These are phyloP conservation scores for Drosophila repletoides DNA, from an alignment of 1,140 invertebrate species.

Conservation along the genomic window DNA sequence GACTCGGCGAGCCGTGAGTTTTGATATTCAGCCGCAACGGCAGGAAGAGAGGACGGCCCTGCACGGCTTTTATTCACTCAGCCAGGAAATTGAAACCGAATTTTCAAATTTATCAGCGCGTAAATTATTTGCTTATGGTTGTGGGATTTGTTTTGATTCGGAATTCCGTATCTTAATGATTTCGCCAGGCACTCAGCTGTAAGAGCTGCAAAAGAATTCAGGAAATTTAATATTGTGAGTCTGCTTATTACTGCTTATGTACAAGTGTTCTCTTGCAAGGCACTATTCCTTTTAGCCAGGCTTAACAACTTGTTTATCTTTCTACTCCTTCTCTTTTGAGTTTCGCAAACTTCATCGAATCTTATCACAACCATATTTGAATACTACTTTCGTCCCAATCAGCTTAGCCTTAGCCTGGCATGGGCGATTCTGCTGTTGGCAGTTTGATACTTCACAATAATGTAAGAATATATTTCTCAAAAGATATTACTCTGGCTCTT, in stretches of 20 bases:
- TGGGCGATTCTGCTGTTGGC: background rate
- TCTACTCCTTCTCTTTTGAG: background rate
- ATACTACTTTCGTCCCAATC: background rate
- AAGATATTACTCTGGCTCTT: too few relatives aligned
- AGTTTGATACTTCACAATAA: conserved; percentile 12
- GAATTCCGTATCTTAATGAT: conserved; percentile 4
- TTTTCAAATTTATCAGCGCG: conserved; percentile 25
- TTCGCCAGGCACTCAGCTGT: conserved; percentile 1
- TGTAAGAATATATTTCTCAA: too few relatives aligned
- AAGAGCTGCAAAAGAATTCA: background rate
- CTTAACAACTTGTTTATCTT: background rate
- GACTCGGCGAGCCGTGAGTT: conserved; percentile 17
- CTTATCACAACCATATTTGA: conserved; percentile 1
- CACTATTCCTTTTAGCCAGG: too few relatives aligned
- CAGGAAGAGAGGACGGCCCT: too few relatives aligned
- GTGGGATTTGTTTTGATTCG: background rate
- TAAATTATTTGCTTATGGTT: conserved; percentile 9
- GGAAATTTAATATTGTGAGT: background rate
- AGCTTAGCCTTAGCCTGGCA: conserved; percentile 2
- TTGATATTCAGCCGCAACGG: conserved; percentile 33
- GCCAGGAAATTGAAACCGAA: conserved; percentile 67
- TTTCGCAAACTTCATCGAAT: background rate
- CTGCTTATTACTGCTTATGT: background rate
- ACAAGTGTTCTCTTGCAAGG: background rate
- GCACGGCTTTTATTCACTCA: conserved; percentile 45